A percentile compares a stretch with the other conserved stretches of the same genome.
Evolutionary conservation across 2,888 invertebrate species (phyloP).

Genomic region (Agelastica alni): DNA sequence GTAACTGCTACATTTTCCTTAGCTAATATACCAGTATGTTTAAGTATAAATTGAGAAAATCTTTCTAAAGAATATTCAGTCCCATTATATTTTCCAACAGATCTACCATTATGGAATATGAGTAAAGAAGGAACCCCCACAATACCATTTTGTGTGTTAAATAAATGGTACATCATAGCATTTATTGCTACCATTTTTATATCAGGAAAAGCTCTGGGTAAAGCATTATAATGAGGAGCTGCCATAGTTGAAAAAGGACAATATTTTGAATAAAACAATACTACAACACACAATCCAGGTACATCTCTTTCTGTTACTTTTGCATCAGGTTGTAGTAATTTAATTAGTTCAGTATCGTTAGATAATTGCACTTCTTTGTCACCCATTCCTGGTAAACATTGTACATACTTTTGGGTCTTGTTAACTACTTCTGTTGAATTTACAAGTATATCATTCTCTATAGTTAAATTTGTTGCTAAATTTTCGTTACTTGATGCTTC

Average conservation of each 20-base stretch:
- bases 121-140: conserved; percentile 88
- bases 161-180: conserved; percentile 79
- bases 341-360: conserved; percentile 72
- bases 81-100: conserved; percentile 83
- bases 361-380: conserved; percentile 62
- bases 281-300: conserved; percentile 71
- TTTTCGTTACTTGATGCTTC: no score
- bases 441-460: not conserved
- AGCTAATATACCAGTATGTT: conserved; percentile 72
- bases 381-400: conserved; percentile 48
- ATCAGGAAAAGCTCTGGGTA: conserved; percentile 84
- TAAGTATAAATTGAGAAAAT: conserved; percentile 77
- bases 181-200: conserved; percentile 89
- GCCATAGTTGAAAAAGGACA: conserved; percentile 90
- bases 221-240: conserved; percentile 88
- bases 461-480: no score
- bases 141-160: conserved; percentile 90
- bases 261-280: conserved; percentile 87
- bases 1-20: conserved; percentile 69
- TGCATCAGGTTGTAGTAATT: conserved; percentile 66
- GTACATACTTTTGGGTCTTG: conserved; percentile 48
- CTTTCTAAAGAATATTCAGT: conserved; percentile 78
- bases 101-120: conserved; percentile 86
- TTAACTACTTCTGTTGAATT: conserved; percentile 18
- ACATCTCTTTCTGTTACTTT: conserved; percentile 65